Percentiles rank a stretch among this genome's conserved stretches.
phyloP scores from a whole-genome alignment of 2,888 invertebrate genomes.

The Timema podura region DNA sequence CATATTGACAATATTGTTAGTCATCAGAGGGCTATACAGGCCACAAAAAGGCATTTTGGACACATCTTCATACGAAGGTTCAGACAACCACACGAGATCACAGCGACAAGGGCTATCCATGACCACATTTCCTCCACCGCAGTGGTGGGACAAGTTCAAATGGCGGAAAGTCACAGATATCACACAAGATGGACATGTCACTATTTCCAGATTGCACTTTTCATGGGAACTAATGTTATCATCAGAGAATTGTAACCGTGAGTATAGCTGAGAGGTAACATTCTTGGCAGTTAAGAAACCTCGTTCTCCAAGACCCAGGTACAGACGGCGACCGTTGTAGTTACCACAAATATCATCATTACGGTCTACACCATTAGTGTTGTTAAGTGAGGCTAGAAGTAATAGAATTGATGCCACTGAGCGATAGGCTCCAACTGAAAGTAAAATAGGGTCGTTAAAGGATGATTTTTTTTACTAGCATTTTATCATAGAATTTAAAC shows the following conservation, averaged over 20 bases:
- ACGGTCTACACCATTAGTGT: background rate
- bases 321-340: slow-evolving; percentile 41
- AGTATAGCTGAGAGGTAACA: slow-evolving; percentile 30
- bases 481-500: too few species aligned
- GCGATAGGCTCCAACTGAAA: background rate
- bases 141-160: slow-evolving; percentile 44
- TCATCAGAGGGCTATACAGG: slow-evolving; percentile 40
- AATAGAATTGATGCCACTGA: background rate
- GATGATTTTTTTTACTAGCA: too few species aligned
- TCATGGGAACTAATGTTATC: slow-evolving; percentile 38
- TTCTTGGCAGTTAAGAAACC: slow-evolving; percentile 43
- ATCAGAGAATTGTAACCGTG: background rate
- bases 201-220: slow-evolving; percentile 61
- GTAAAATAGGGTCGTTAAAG: too few species aligned
- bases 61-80: slow-evolving; percentile 59
- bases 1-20: slow-evolving; percentile 26
- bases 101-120: slow-evolving; percentile 48
- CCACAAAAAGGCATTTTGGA: slow-evolving; percentile 61
- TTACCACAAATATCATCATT: slow-evolving; percentile 43
- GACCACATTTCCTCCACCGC: slow-evolving; percentile 41
- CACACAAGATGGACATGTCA: slow-evolving; percentile 67
- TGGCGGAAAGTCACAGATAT: slow-evolving; percentile 52
- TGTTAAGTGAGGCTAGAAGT: background rate
- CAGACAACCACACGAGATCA: slow-evolving; percentile 61
- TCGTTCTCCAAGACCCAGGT: slow-evolving; percentile 44